Evolutionary conservation across 2,797 vertebrate genomes (phyloP).

Genomic region (Leucoraja ocellata): DNA sequence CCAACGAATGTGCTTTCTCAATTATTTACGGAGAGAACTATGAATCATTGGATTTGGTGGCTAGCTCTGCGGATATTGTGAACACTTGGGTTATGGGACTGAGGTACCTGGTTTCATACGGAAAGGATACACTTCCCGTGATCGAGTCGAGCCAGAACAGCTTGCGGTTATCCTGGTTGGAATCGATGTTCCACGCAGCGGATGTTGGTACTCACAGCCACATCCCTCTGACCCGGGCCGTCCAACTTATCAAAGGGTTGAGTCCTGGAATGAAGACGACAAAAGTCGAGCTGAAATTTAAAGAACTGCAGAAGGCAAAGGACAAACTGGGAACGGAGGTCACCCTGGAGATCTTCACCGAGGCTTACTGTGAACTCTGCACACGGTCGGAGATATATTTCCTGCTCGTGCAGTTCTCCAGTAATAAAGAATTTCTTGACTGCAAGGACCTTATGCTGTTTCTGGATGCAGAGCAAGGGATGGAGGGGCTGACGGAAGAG

Average conservation of each 20-base stretch:
- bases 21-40: slow-evolving; percentile 92
- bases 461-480: slow-evolving; percentile 83
- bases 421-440: slow-evolving; percentile 86
- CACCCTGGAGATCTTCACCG: slow-evolving; percentile 73
- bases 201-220: slow-evolving; percentile 70
- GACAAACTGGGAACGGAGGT: slow-evolving; percentile 68
- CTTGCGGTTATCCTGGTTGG: slow-evolving; percentile 81
- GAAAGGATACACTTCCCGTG: slow-evolving; percentile 71
- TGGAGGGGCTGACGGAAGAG: slow-evolving; percentile 76
- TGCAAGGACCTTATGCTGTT: slow-evolving; percentile 83
- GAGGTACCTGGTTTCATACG: slow-evolving; percentile 81
- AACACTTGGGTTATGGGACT: slow-evolving; percentile 89
- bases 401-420: slow-evolving; percentile 84
- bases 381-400: slow-evolving; percentile 88
- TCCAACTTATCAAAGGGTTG: slow-evolving; percentile 80
- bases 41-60: slow-evolving; percentile 82
- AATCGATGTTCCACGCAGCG: slow-evolving; percentile 75
- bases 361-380: slow-evolving; percentile 81
- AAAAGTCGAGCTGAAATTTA: slow-evolving; percentile 81
- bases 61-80: slow-evolving; percentile 77
- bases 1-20: slow-evolving; percentile 84
- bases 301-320: slow-evolving; percentile 79
- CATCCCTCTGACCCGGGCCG: slow-evolving; percentile 73
- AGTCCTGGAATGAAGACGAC: slow-evolving; percentile 85
- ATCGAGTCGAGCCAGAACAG: slow-evolving; percentile 69